Percentiles rank a stretch among this genome's conserved stretches.
Evolutionary conservation across 2,113 vertebrate species (phyloP).

Genomic region (Chaetodon auriga): DNA sequence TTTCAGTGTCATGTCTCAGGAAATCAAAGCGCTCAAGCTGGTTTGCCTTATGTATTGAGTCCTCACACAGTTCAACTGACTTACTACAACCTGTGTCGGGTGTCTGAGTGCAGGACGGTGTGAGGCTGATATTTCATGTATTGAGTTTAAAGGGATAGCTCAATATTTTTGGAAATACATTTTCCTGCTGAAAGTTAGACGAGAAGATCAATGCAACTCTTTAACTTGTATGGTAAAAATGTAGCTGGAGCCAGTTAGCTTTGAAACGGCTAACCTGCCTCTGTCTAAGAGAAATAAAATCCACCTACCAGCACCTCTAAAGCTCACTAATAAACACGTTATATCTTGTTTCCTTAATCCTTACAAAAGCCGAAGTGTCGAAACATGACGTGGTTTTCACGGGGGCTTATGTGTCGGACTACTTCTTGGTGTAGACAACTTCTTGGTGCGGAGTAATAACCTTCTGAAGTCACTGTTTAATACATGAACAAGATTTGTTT

Average conservation of each 20-base stretch:
- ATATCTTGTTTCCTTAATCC: not conserved
- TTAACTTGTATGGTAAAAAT: not conserved
- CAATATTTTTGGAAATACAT: not conserved
- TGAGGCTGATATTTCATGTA: not conserved
- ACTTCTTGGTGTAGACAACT: not conserved
- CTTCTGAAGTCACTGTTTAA: not conserved
- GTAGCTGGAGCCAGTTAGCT: not conserved
- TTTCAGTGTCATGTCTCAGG: conserved; percentile 8
- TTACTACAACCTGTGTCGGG: not conserved
- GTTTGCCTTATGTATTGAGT: conserved; percentile 5
- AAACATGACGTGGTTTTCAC: not conserved
- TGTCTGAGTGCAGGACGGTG: not conserved
- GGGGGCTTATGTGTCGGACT: not conserved
- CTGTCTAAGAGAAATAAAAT: not conserved
- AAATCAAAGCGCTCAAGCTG: conserved; percentile 9
- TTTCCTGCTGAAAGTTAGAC: not conserved
- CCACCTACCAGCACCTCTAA: not conserved
- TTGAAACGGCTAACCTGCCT: not conserved
- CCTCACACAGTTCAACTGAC: conserved; percentile 4
- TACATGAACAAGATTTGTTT: not conserved
- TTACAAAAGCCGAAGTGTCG: not conserved
- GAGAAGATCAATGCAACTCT: not conserved
- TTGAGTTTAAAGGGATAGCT: not conserved
- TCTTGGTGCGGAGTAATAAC: not conserved
- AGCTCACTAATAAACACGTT: not conserved